Evolutionary conservation across 2,797 vertebrate genomes (phyloP), one percentile per base, ranked within the genome.

Genomic region (Dendrocincla fuliginosa): DNA sequence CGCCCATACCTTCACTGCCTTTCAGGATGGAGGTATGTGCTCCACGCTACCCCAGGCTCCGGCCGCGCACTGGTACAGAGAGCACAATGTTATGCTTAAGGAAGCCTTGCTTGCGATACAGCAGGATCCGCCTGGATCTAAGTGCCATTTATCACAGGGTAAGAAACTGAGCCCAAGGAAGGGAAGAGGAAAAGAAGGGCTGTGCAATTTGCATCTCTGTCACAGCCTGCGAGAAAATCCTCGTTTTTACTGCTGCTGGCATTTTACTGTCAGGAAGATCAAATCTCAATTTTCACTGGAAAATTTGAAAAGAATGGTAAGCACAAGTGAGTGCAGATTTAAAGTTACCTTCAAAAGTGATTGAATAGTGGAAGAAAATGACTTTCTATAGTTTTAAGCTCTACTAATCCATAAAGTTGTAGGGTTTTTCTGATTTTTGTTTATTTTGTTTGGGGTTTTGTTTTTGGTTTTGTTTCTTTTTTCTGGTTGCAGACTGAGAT

Each of bases 1-100:
- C 0, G 0, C 35, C 47, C 19, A 0, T 32, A 37, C 7, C 37
- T 35, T 87, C 0, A 0, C 63, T 44, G 64, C 14, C 0, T 77
- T 92, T 92, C 6, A 9, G 78, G 41, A 23, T 80, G 56, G 64
- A 81, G 50, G n/a, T 64, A 27, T 24, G 46, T 1, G 6, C 39
- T 55, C 46, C 5, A 2, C 4, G 3, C 30, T 61, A 47, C 41
- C 30, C 44, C 35, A 16, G 49, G 57, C 79, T 67, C 73, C 0
- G 30, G 42, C 79, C 1, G 0, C 0, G 0, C 4, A 5, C 83
- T 88, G 80, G 63, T 88, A 56, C 67, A 63, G 59, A 35, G 14
- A 91, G 65, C 69, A 84, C 16, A 1, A 4, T 63, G 74, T 70
- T 86, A 35, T 65, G 47, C 52, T 75, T 76, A 42, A 77, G 44